Conservation (phyloP, 2,888 invertebrate species). For the Spialia ferax region DNA sequence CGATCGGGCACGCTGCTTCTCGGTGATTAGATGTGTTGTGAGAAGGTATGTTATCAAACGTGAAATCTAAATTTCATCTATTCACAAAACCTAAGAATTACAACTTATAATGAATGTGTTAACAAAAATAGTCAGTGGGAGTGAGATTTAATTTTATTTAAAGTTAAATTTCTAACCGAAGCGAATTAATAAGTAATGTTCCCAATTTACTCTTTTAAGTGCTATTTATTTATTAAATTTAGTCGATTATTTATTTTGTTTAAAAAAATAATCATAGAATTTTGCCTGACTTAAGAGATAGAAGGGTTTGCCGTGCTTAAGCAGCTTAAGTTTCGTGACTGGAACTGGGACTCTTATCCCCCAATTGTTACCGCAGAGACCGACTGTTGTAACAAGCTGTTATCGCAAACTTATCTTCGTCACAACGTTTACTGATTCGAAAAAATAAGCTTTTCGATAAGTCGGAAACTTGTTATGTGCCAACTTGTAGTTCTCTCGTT, state of each 20-base stretch:
- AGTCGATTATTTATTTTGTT: too few species aligned
- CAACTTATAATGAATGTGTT: too few species aligned
- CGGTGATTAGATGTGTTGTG: conserved; percentile 32
- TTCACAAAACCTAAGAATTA: too few species aligned
- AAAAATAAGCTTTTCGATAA: conserved; percentile 64
- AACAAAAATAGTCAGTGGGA: too few species aligned
- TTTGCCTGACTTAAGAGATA: neutral
- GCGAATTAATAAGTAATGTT: too few species aligned
- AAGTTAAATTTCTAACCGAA: too few species aligned
- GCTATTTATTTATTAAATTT: too few species aligned
- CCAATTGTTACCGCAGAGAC: conserved; percentile 56
- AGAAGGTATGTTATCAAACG: conserved; percentile 2
- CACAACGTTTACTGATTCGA: conserved; percentile 57
- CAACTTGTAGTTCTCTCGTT: conserved; percentile 42
- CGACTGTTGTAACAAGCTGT: conserved; percentile 54
- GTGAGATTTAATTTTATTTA: too few species aligned
- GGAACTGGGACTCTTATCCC: conserved; percentile 40
- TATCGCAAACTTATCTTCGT: conserved; percentile 60
- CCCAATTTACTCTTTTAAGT: too few species aligned
- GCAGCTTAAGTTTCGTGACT: conserved; percentile 18
- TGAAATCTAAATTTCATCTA: too few species aligned
- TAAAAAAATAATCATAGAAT: too few species aligned
- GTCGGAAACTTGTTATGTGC: conserved; percentile 52
- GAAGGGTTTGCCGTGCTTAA: conserved; percentile 15
- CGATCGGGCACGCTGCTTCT: conserved; percentile 17